Conservation (phyloP, 2,888 invertebrate genomes). For the Cremastinae sp. region DNA sequence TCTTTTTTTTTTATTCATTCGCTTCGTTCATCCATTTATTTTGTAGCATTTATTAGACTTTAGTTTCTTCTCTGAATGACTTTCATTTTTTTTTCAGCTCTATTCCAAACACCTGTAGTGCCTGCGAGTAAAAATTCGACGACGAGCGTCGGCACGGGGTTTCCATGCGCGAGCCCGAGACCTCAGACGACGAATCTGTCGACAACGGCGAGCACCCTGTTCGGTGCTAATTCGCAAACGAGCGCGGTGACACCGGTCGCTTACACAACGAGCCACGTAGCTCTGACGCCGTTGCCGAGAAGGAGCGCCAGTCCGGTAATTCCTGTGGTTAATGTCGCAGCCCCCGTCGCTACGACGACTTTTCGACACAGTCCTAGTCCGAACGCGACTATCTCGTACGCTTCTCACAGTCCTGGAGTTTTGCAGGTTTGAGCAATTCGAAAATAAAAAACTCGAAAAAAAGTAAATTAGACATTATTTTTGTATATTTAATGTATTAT, state of each 20-base stretch:
- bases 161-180: conserved; percentile 78
- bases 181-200: conserved; percentile 67
- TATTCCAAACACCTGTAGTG: conserved; percentile 86
- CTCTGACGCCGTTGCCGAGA: conserved; percentile 74
- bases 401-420: conserved; percentile 76
- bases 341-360: conserved; percentile 71
- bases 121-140: conserved; percentile 74
- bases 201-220: conserved; percentile 51
- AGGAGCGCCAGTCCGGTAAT: conserved; percentile 75
- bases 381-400: conserved; percentile 72
- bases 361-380: conserved; percentile 77
- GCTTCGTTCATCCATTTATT: conserved; percentile 5
- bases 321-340: conserved; percentile 67
- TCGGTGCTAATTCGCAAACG: conserved; percentile 79
- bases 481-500: conserved; percentile 1
- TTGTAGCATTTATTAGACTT: background rate
- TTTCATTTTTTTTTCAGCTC: conserved; percentile 75
- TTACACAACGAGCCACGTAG: conserved; percentile 82
- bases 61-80: background rate
- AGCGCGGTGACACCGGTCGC: conserved; percentile 83
- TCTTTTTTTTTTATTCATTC: conserved; percentile 4
- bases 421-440: conserved; percentile 71
- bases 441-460: background rate
- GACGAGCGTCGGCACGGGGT: conserved; percentile 65
- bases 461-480: background rate